Evolutionary conservation across 2,113 vertebrate genomes (phyloP), one percentile per base, ranked within the genome.

Genomic region (Tinamus guttatus): DNA sequence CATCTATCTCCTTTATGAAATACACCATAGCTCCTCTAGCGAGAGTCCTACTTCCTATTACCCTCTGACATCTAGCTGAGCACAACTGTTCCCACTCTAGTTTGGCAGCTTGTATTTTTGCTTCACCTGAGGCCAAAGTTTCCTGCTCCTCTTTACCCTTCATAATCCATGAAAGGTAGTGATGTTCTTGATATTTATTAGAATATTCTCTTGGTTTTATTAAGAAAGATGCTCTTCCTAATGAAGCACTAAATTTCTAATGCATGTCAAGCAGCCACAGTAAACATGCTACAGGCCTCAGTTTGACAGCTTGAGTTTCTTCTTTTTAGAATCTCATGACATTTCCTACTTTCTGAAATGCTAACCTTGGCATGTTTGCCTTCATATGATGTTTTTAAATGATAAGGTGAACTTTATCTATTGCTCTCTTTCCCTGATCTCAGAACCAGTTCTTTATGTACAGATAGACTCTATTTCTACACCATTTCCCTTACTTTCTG

Each of bases 1-100:
- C 7, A 84, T 9, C 11, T 51, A 82, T 76, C 62, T 73, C 0
- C 34, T 71, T 76, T 65, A 24, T 58, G 60, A 89, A 85, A 73
- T 43, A 7, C 7, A 64, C 1, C 0, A 9, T 13, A 38, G 14
- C 1, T 13, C 9, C 41, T 43, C 7, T 25, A 22, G 4, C 81
- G 27, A 36, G 69, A 27, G 9, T 43, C 41, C 63, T 65, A 9
- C 22, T 30, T 76, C 43, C 9, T 64, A 32, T 71, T 22, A 6
- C 41, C 25, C 13, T 45, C 40, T 32, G 12, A 38, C 19, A 67
- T 32, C 2, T 63, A 34, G 24, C 7, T 47, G 56, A 68, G 5
- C 65, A 89, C 68, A 52, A 9, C 52, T 78, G 12, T 27, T 81
- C 13, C 20, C 27, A 36, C 56, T 38, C 28, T n/a, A 30, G 3